Evolutionary conservation across 1,140 invertebrate genomes (phyloP), one percentile per base, ranked within the genome.

Genomic region (Procambarus virginalis): DNA sequence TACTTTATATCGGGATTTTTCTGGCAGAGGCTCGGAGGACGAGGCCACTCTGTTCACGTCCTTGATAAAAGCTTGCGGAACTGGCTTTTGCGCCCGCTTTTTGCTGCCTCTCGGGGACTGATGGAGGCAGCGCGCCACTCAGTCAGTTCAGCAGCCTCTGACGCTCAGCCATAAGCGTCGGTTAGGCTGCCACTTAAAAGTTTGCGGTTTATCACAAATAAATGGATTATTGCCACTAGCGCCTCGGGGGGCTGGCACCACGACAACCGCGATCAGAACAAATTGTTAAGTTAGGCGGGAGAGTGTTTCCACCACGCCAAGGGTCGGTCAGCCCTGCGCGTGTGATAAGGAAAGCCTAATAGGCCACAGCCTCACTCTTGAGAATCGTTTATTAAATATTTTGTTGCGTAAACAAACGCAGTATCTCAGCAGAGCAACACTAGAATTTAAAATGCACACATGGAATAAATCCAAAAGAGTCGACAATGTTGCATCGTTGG

Each of bases 121-220:
- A 9, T 60, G 80, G 60, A 20, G 58, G 34, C 60, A 55, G 34
- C 51, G 80, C 80, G 80, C 80, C 10, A 34, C 34, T 34, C 34
- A n/a, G 68, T 34, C n/a, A 73, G 34, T n/a, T 51, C 48, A 79
- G 3, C 70, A 55, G 64, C 68, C 34, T 34, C 34, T n/a, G 70
- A 76, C 70, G 22, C 46, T 51, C 73, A 75, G 12, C 8, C 46
- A 76, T 76, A 46, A 84, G 58, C 4, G 0, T 2, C 55, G 70
- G 20, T 73, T n/a, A 55, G 70, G 73, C 68, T 49, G 20, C 6
- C 83, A 49, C 51, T 75, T 48, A 84, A 10, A 70, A 64, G n/a
- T 51, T 68, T 64, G 22, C 60, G 58, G 60, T 80, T 79, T 80
- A 86, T 86, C 85, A 86, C 85, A 86, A 79, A 68, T 22, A 10